phyloP scores from a whole-genome alignment of 2,113 vertebrate genomes.

The Indicator maculatus region DNA sequence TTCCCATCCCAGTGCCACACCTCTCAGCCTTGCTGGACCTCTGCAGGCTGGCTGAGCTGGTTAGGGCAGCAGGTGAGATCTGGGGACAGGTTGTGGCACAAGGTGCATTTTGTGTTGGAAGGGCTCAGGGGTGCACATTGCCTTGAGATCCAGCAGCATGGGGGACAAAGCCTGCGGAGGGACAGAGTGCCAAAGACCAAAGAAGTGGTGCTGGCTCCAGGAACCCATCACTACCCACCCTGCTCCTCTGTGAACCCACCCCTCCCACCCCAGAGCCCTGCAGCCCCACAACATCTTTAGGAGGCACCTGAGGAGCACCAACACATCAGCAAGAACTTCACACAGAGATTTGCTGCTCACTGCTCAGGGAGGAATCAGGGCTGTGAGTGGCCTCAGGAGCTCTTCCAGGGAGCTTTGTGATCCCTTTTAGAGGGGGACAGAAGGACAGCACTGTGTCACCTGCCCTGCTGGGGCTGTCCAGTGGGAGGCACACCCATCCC shows the following conservation, averaged over 20 bases:
- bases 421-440: background rate
- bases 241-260: background rate
- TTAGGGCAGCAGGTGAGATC: fast-evolving
- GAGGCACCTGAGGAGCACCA: background rate
- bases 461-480: background rate
- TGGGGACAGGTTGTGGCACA: background rate
- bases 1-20: background rate
- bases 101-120: background rate
- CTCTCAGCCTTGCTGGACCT: background rate
- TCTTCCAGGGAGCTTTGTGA: background rate
- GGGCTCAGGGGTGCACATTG: fast-evolving
- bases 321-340: background rate
- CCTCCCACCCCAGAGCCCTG: background rate
- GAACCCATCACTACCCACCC: fast-evolving
- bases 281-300: background rate
- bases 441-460: fast-evolving
- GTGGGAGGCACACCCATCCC: fast-evolving
- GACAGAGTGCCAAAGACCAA: background rate
- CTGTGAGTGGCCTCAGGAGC: fast-evolving
- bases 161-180: background rate
- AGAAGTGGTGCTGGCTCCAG: fast-evolving
- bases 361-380: background rate
- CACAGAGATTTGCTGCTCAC: background rate
- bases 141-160: background rate
- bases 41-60: background rate